These are phyloP conservation scores for Cygnus olor DNA, from an alignment of 2,797 vertebrate species.

Conservation along the genomic window DNA sequence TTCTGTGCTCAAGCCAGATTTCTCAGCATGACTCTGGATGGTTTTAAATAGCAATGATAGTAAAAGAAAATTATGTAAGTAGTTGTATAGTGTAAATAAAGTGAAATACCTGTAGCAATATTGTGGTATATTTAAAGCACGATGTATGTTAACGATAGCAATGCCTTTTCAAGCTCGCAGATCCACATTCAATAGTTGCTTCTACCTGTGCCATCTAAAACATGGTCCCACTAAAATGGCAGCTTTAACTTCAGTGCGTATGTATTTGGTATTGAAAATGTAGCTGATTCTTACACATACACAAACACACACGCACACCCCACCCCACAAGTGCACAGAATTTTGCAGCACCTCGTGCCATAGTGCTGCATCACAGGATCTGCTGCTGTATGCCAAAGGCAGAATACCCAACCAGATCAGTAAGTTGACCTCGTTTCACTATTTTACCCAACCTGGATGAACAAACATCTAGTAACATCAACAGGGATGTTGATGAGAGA, in stretches of 20 bases:
- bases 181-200: not conserved
- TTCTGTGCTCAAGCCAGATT: not conserved
- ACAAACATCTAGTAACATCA: not conserved
- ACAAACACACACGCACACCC: not conserved
- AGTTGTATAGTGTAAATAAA: not conserved
- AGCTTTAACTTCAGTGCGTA: not conserved
- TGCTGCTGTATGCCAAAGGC: not conserved
- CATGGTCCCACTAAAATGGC: not conserved
- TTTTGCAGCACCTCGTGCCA: not conserved
- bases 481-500: no score
- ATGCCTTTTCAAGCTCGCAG: not conserved
- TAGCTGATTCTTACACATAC: not conserved
- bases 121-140: not conserved
- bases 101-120: not conserved
- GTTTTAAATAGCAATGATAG: not conserved
- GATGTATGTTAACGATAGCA: not conserved
- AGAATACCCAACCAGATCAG: not conserved
- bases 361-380: accelerated
- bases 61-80: not conserved
- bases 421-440: not conserved
- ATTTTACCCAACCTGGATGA: not conserved
- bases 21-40: not conserved
- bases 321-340: not conserved
- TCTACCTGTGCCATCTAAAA: accelerated
- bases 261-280: not conserved